Conservation (phyloP, 2,113 vertebrate species). For the Hyperopisus bebe region DNA sequence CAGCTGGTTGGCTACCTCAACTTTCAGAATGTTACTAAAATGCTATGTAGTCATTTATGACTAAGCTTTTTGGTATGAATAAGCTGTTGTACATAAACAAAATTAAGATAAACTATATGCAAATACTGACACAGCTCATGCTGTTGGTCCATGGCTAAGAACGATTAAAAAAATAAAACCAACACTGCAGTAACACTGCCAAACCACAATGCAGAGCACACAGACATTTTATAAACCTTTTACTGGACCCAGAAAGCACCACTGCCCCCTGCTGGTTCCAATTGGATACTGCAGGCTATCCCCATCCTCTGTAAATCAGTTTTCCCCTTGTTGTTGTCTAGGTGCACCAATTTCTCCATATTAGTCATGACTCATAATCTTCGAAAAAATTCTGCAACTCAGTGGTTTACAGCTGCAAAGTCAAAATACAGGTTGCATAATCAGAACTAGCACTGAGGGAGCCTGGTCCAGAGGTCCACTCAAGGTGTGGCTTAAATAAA, state of each 20-base stretch:
- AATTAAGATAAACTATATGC: background rate
- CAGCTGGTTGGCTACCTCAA: background rate
- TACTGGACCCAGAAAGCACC: background rate
- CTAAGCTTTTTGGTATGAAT: background rate
- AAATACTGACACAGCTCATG: background rate
- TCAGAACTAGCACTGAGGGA: background rate
- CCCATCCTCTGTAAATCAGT: background rate
- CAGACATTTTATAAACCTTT: background rate
- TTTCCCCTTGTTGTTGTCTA: background rate
- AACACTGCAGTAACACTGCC: background rate
- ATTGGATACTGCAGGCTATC: background rate
- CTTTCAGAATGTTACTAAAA: background rate
- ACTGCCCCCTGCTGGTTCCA: conserved; percentile 13
- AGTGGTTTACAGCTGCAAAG: background rate
- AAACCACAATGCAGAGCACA: background rate
- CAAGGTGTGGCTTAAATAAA: background rate
- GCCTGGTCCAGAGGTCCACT: background rate
- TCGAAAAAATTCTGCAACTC: background rate
- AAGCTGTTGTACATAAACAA: background rate
- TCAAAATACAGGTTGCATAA: background rate
- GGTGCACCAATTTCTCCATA: background rate
- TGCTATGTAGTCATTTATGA: background rate
- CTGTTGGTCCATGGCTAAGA: background rate
- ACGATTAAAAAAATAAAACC: background rate
- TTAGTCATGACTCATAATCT: background rate